Conservation (phyloP, 1,140 invertebrate species). For the Amyelois transitella region DNA sequence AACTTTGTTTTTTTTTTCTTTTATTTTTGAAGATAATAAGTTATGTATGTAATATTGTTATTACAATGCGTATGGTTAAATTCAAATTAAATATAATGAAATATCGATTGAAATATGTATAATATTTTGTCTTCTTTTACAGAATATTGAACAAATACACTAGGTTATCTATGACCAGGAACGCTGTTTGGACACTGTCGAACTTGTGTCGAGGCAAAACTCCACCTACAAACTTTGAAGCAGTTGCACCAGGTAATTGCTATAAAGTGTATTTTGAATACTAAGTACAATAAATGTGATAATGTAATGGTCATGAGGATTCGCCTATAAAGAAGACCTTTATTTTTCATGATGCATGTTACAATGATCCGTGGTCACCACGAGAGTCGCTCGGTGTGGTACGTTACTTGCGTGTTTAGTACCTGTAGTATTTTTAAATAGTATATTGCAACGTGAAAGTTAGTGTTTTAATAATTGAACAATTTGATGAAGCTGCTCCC, state of each 20-base stretch:
- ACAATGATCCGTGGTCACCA: no score
- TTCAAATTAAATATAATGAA: not conserved
- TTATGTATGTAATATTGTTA: no score
- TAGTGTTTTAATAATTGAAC: not conserved
- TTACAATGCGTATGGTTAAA: constrained; percentile 1
- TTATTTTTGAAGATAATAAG: no score
- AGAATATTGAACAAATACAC: constrained; percentile 89
- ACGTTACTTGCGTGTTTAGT: no score
- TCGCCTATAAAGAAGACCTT: no score
- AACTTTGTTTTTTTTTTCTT: no score
- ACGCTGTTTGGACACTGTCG: constrained; percentile 98
- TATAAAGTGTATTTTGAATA: no score
- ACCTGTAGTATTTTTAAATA: no score
- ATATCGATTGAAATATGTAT: not conserved
- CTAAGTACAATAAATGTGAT: no score
- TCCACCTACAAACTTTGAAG: constrained; percentile 94
- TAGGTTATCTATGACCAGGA: constrained; percentile 93
- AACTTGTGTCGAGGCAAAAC: constrained; percentile 98
- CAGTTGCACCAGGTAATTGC: constrained; percentile 79
- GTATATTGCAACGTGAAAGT: not conserved
- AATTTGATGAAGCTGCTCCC: not conserved
- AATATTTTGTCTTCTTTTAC: constrained; percentile 33
- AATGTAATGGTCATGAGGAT: no score
- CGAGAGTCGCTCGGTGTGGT: no score
- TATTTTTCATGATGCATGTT: no score